Evolutionary conservation across 2,888 invertebrate genomes (phyloP).

Genomic region (Icerya purchasi): DNA sequence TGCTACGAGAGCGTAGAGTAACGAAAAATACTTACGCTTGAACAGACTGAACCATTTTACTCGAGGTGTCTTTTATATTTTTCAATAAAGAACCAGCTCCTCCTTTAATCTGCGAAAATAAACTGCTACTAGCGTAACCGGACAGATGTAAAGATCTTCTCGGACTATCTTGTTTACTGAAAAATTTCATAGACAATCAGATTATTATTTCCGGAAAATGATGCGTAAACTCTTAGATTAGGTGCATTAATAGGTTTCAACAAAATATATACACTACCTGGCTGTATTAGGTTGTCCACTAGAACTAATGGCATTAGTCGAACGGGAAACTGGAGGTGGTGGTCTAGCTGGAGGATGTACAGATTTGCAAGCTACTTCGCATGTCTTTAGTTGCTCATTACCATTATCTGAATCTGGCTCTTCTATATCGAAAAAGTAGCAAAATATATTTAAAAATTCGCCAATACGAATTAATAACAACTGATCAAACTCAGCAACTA

Average conservation of each 20-base stretch:
- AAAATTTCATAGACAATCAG: not conserved
- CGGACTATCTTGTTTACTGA: slow-evolving; percentile 1
- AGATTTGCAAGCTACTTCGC: slow-evolving; percentile 5
- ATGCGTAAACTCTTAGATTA: too few relatives aligned
- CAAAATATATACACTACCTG: not conserved
- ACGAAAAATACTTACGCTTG: slow-evolving; percentile 62
- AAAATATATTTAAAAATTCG: not conserved
- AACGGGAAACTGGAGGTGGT: slow-evolving; percentile 17
- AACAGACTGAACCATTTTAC: slow-evolving; percentile 90
- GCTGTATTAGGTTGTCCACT: not conserved
- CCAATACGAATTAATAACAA: too few relatives aligned
- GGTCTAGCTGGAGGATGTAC: slow-evolving; percentile 23
- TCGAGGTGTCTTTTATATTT: slow-evolving; percentile 85
- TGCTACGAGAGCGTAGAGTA: too few relatives aligned
- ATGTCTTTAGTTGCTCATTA: not conserved
- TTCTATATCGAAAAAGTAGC: not conserved
- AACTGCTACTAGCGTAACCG: slow-evolving; percentile 29
- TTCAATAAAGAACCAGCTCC: slow-evolving; percentile 83
- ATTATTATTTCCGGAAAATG: not conserved
- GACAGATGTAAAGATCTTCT: slow-evolving; percentile 1
- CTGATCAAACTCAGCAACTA: too few relatives aligned
- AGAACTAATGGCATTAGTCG: not conserved
- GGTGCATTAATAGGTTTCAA: too few relatives aligned
- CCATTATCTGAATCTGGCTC: not conserved
- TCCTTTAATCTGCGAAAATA: slow-evolving; percentile 70